These are phyloP conservation scores for Nymphalis c-album DNA, from an alignment of 2,888 invertebrate genomes.

Conservation along the genomic window DNA sequence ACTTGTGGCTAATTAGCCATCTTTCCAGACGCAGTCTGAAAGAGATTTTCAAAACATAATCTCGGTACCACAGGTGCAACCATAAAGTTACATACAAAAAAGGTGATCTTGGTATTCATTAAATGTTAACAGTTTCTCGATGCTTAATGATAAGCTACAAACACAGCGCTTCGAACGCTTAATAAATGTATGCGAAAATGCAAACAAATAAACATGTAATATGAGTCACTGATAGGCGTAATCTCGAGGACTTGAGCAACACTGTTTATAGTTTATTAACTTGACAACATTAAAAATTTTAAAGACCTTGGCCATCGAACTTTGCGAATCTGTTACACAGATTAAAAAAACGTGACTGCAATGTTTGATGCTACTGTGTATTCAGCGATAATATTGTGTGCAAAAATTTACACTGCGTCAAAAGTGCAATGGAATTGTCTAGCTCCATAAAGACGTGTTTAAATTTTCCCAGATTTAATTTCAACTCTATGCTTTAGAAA, in stretches of 20 bases:
- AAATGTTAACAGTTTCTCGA: neutral
- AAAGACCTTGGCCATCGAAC: conserved; percentile 39
- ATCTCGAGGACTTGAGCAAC: conserved; percentile 17
- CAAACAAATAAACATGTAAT: conserved; percentile 17
- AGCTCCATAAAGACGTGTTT: neutral
- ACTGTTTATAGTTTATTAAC: conserved; percentile 51
- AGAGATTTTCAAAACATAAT: too few species aligned
- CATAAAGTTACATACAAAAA: too few species aligned
- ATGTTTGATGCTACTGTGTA: conserved; percentile 28
- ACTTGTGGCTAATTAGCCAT: too few species aligned
- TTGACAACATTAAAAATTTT: conserved; percentile 48
- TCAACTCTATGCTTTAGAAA: neutral
- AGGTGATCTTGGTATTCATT: too few species aligned
- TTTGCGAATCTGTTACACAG: conserved; percentile 25
- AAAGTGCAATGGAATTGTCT: conserved; percentile 20
- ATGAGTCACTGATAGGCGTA: conserved; percentile 16
- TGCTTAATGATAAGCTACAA: neutral
- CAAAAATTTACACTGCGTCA: conserved; percentile 38
- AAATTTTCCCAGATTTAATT: neutral
- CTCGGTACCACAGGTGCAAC: too few species aligned
- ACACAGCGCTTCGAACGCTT: conserved; percentile 7
- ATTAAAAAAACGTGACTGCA: conserved; percentile 35
- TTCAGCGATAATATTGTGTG: conserved; percentile 30
- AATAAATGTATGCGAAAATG: conserved; percentile 14
- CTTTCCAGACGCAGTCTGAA: too few species aligned